Evolutionary conservation across 2,113 vertebrate genomes (phyloP).

Genomic region (Sturnira hondurensis): DNA sequence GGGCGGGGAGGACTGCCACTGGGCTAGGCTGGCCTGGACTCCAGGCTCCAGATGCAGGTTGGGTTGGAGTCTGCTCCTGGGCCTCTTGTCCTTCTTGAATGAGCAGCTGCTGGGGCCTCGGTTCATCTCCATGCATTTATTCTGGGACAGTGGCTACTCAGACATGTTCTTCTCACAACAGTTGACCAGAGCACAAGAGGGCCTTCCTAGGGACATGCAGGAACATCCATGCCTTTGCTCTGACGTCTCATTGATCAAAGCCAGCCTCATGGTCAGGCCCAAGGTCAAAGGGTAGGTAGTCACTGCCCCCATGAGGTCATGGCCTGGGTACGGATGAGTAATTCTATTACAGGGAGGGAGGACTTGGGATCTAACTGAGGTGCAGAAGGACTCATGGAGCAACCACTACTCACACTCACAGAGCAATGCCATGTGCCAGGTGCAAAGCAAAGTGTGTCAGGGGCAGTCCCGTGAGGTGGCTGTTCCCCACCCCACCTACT

Average conservation of each 20-base stretch:
- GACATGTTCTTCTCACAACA: neutral
- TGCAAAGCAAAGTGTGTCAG: rapidly evolving
- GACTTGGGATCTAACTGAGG: neutral
- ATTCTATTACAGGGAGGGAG: neutral
- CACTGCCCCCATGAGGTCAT: neutral
- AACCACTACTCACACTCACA: neutral
- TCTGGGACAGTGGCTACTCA: neutral
- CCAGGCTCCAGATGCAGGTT: neutral
- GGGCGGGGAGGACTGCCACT: too few species aligned
- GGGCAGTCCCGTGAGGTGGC: neutral
- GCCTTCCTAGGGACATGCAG: neutral
- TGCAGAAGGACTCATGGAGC: rapidly evolving
- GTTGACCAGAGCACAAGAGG: neutral
- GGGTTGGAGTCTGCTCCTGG: neutral
- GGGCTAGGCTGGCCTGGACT: neutral
- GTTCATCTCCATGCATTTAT: neutral
- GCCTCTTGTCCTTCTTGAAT: neutral
- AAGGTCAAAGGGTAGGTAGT: neutral
- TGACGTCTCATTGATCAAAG: neutral
- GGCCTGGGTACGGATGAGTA: neutral
- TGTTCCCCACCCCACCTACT: rapidly evolving
- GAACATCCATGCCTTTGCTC: neutral
- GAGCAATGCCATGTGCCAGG: rapidly evolving
- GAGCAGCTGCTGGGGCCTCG: too few species aligned
- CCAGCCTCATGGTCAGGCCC: neutral